phyloP scores from a whole-genome alignment of 2,888 invertebrate genomes.

The Orgyia antiqua region DNA sequence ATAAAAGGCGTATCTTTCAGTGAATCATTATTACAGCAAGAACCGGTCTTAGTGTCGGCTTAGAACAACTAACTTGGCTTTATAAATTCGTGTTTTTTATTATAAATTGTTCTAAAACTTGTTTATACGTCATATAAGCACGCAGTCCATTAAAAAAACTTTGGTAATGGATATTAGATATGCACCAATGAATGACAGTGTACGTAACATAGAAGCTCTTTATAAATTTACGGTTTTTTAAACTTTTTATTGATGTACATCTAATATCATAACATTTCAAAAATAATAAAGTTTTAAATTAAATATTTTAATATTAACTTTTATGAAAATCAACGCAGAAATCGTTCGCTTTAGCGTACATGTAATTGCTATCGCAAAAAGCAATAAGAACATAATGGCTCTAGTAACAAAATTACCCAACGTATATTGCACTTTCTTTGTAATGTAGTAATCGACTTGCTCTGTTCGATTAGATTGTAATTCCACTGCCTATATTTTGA shows the following conservation, averaged over 20 bases:
- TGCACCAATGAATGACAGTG: constrained; percentile 23
- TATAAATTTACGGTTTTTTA: background rate
- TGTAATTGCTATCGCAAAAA: too few species aligned
- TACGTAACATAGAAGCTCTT: too few species aligned
- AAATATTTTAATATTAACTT: too few species aligned
- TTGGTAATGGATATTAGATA: constrained; percentile 17
- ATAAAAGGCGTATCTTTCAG: background rate
- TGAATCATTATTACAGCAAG: background rate
- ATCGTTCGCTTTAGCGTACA: too few species aligned
- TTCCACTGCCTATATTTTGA: constrained; percentile 15
- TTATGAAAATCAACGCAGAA: too few species aligned
- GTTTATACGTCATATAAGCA: constrained; percentile 13
- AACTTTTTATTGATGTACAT: too few species aligned
- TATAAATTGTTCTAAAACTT: constrained; percentile 11
- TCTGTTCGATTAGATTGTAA: constrained; percentile 14
- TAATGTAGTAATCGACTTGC: constrained; percentile 13
- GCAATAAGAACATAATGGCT: too few species aligned
- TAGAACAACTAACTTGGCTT: too few species aligned
- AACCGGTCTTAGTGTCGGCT: too few species aligned
- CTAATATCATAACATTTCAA: too few species aligned
- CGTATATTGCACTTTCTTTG: constrained; percentile 5
- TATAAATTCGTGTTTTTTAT: background rate
- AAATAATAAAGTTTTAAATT: too few species aligned
- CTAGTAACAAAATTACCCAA: too few species aligned
- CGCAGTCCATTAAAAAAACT: constrained; percentile 13